Evolutionary conservation across 1,140 invertebrate species (phyloP).

Genomic region (Ostrea edulis): DNA sequence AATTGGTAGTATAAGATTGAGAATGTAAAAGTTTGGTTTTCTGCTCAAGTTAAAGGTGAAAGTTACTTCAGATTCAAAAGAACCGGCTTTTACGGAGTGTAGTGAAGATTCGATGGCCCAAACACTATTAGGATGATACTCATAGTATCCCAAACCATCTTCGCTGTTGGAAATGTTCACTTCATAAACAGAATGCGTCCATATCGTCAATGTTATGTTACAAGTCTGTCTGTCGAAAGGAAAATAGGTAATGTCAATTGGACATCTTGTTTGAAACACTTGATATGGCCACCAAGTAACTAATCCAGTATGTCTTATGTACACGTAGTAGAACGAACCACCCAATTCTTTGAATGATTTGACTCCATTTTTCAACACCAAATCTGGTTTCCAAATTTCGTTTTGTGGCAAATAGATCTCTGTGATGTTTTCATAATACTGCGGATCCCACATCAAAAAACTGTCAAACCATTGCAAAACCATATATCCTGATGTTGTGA

Average conservation of each 20-base stretch:
- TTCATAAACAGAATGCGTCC: slow-evolving; percentile 14
- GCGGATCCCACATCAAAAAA: slow-evolving; percentile 3
- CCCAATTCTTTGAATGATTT: slow-evolving; percentile 43
- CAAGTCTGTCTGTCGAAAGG: slow-evolving; percentile 46
- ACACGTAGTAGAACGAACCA: slow-evolving; percentile 9
- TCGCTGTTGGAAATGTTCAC: not conserved
- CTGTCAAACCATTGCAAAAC: slow-evolving; percentile 19
- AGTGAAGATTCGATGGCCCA: slow-evolving; percentile 41
- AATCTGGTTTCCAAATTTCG: slow-evolving; percentile 54
- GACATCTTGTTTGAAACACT: slow-evolving; percentile 46
- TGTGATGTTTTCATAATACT: not conserved
- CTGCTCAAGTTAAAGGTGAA: slow-evolving; percentile 61
- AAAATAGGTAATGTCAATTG: slow-evolving; percentile 40
- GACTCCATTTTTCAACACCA: slow-evolving; percentile 47
- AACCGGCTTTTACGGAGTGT: not conserved
- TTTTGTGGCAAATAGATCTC: slow-evolving; percentile 41
- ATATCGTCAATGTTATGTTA: slow-evolving; percentile 36
- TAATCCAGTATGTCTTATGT: not conserved
- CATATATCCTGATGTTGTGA: not conserved
- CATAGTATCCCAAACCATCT: not conserved
- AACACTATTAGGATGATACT: not conserved
- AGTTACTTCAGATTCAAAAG: slow-evolving; percentile 38
- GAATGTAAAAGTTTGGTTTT: slow-evolving; percentile 53
- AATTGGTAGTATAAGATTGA: slow-evolving; percentile 62
- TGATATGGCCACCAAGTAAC: slow-evolving; percentile 45